Evolutionary conservation across 2,797 vertebrate species (phyloP).

Genomic region (Enteromius viviparus): DNA sequence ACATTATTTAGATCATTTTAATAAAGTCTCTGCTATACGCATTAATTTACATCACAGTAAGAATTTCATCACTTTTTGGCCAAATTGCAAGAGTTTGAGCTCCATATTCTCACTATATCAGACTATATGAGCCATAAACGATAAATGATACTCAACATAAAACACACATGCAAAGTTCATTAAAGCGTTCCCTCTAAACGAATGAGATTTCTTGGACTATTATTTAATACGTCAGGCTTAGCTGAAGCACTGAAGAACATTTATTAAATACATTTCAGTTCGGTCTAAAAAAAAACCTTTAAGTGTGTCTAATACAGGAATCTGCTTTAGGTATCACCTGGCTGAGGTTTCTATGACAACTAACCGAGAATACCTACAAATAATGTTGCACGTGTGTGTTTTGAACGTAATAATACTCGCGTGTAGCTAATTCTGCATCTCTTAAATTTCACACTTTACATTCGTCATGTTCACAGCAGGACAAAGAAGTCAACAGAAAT

Average conservation of each 20-base stretch:
- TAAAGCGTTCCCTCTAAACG: neutral
- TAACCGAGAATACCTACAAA: constrained; percentile 56
- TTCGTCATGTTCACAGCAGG: neutral
- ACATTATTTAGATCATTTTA: neutral
- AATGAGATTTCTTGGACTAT: neutral
- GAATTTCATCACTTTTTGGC: neutral
- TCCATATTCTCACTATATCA: neutral
- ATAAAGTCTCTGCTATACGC: too few species aligned
- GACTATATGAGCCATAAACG: neutral
- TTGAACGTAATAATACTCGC: neutral
- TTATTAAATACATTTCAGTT: neutral
- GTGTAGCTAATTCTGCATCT: neutral
- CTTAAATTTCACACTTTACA: neutral
- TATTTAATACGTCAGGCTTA: neutral
- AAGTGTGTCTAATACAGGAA: constrained; percentile 48
- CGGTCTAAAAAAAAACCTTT: neutral
- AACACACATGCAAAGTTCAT: neutral
- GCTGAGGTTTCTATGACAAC: constrained; percentile 71
- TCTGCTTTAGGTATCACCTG: constrained; percentile 63
- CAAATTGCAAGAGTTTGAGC: neutral
- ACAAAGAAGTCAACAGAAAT: neutral
- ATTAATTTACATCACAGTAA: neutral
- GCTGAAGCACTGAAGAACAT: neutral
- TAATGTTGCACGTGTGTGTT: constrained; percentile 35
- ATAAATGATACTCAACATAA: neutral